These are phyloP conservation scores for Craniophora ligustri DNA, from an alignment of 2,888 invertebrate genomes.

Conservation along the genomic window DNA sequence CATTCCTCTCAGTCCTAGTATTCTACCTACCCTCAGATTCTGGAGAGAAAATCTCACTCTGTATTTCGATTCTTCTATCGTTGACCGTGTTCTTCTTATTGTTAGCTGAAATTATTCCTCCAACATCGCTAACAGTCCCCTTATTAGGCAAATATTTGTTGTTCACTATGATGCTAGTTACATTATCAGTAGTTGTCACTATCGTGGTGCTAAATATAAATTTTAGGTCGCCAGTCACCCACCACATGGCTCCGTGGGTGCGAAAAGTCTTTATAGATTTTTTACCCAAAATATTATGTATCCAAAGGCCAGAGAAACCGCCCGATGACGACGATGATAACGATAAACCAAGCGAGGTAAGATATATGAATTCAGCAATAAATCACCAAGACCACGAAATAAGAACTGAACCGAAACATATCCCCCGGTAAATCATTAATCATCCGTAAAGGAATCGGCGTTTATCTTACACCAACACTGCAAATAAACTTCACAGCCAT, in stretches of 20 bases:
- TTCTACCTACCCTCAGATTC: conserved; percentile 99
- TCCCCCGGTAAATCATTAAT: conserved; percentile 61
- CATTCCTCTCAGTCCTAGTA: conserved; percentile 98
- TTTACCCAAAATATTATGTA: conserved; percentile 95
- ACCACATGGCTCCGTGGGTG: conserved; percentile 97
- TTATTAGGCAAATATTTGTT: conserved; percentile 96
- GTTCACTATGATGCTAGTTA: conserved; percentile 98
- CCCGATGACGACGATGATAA: conserved; percentile 89
- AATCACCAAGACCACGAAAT: conserved; percentile 54
- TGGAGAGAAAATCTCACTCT: conserved; percentile 98
- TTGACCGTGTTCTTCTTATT: conserved; percentile 98
- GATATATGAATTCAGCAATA: conserved; percentile 60
- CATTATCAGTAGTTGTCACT: conserved; percentile 97
- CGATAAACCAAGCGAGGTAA: conserved; percentile 86
- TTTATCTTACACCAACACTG: conserved; percentile 55
- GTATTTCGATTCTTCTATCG: conserved; percentile 97
- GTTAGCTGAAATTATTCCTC: conserved; percentile 97
- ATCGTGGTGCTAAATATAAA: conserved; percentile 98
- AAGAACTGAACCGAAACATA: conserved; percentile 53
- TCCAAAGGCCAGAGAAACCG: conserved; percentile 95
- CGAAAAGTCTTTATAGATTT: conserved; percentile 95
- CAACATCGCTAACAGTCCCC: conserved; percentile 97
- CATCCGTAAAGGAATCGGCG: conserved; percentile 58
- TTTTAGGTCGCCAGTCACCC: conserved; percentile 96
- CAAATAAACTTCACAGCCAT: conserved; percentile 60